phyloP scores from a whole-genome alignment of 2,113 vertebrate genomes.

The Paramisgurnus dabryanus region DNA sequence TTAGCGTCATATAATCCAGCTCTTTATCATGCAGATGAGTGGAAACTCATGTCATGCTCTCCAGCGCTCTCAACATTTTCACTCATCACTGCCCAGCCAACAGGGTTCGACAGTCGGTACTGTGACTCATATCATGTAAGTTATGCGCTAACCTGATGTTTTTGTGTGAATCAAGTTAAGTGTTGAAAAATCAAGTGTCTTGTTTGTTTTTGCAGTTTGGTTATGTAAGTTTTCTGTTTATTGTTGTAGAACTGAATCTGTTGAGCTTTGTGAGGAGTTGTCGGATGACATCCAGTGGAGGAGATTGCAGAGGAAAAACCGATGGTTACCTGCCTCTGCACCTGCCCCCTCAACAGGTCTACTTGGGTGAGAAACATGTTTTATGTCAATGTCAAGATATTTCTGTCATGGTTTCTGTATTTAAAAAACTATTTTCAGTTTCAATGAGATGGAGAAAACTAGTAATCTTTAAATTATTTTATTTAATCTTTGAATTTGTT shows the following conservation, averaged over 20 bases:
- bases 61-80: conserved; percentile 54
- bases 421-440: too few species aligned
- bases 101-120: conserved; percentile 47
- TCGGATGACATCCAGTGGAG: conserved; percentile 68
- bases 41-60: conserved; percentile 64
- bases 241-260: conserved; percentile 79
- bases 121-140: conserved; percentile 69
- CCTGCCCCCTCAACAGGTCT: conserved; percentile 60
- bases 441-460: too few species aligned
- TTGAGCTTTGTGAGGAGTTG: conserved; percentile 74
- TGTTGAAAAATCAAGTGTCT: too few species aligned
- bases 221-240: neutral
- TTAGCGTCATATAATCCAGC: neutral
- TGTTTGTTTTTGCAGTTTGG: neutral
- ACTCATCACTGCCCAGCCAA: conserved; percentile 28
- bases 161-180: neutral
- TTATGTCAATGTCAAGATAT: too few species aligned
- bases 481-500: too few species aligned
- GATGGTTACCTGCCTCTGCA: conserved; percentile 73
- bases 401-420: too few species aligned
- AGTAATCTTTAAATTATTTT: too few species aligned
- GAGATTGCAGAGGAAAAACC: conserved; percentile 78
- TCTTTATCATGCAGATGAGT: conserved; percentile 60
- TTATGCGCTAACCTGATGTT: neutral
- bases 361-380: conserved; percentile 60